Evolutionary conservation across 64 coral and sea anemone species (phyloP).

Genomic region (Dendronephthya gigantea): DNA sequence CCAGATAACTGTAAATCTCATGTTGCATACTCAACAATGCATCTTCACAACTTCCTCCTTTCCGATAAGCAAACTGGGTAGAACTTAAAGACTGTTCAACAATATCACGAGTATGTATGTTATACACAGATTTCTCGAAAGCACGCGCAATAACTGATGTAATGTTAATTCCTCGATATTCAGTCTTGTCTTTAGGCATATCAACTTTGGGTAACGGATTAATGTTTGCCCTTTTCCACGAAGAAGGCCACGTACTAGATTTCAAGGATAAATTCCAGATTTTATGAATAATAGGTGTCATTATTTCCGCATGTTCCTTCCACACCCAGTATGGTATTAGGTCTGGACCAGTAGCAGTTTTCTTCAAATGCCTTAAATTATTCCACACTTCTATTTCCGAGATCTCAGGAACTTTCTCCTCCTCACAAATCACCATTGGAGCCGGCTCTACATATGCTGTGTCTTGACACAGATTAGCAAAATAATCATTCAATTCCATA

Average conservation of each 20-base stretch:
- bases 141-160: neutral
- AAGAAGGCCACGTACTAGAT: neutral
- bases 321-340: neutral
- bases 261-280: neutral
- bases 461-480: too few relatives aligned
- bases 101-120: conserved; percentile 2
- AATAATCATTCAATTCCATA: too few relatives aligned
- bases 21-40: neutral
- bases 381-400: conserved; percentile 1
- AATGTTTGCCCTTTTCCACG: neutral
- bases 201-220: neutral
- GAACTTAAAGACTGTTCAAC: conserved; percentile 5
- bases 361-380: conserved; percentile 9
- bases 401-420: neutral
- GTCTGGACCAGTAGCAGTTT: neutral
- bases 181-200: neutral
- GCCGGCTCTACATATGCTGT: too few relatives aligned
- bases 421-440: neutral
- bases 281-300: neutral
- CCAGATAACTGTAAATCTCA: neutral
- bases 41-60: neutral
- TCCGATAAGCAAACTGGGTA: neutral
- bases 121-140: conserved; percentile 5
- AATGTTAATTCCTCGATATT: neutral
- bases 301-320: neutral